These are phyloP conservation scores for Drosophila sordidapex DNA, from an alignment of 2,888 invertebrate genomes.

Conservation along the genomic window DNA sequence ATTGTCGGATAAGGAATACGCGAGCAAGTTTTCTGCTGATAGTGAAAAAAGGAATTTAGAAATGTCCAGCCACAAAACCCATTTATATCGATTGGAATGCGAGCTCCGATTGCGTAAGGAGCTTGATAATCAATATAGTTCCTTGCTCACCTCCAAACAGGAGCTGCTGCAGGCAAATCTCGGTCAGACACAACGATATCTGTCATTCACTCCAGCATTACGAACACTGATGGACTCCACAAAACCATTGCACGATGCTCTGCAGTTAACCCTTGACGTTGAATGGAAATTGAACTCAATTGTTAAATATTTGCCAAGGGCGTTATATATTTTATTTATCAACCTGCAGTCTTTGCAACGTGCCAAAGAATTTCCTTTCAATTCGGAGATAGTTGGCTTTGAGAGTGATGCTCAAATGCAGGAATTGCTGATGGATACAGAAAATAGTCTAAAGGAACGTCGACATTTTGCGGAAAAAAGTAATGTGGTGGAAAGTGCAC, in stretches of 20 bases:
- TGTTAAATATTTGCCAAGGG: conserved; percentile 91
- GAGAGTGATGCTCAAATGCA: conserved; percentile 69
- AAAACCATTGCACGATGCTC: conserved; percentile 94
- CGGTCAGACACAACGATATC: conserved; percentile 90
- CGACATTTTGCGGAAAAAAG: conserved; percentile 26
- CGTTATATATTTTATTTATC: conserved; percentile 94
- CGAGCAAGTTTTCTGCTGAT: conserved; percentile 86
- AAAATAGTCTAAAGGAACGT: conserved; percentile 28
- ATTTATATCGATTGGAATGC: conserved; percentile 95
- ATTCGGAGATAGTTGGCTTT: conserved; percentile 58
- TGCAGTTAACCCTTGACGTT: conserved; percentile 92
- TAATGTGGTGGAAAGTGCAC: neutral
- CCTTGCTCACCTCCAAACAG: conserved; percentile 91
- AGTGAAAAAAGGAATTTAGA: conserved; percentile 85
- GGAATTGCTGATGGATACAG: conserved; percentile 39
- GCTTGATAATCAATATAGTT: conserved; percentile 90
- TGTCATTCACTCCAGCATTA: conserved; percentile 93
- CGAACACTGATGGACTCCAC: conserved; percentile 90
- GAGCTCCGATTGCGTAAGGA: conserved; percentile 95
- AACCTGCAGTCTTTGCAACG: conserved; percentile 87
- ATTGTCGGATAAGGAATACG: conserved; percentile 93
- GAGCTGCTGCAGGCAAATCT: conserved; percentile 91
- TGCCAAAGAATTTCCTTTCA: conserved; percentile 30
- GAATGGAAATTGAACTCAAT: conserved; percentile 91
- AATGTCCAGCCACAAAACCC: conserved; percentile 89